phyloP scores from a whole-genome alignment of 2,888 invertebrate genomes.

The Capitulum mitella region DNA sequence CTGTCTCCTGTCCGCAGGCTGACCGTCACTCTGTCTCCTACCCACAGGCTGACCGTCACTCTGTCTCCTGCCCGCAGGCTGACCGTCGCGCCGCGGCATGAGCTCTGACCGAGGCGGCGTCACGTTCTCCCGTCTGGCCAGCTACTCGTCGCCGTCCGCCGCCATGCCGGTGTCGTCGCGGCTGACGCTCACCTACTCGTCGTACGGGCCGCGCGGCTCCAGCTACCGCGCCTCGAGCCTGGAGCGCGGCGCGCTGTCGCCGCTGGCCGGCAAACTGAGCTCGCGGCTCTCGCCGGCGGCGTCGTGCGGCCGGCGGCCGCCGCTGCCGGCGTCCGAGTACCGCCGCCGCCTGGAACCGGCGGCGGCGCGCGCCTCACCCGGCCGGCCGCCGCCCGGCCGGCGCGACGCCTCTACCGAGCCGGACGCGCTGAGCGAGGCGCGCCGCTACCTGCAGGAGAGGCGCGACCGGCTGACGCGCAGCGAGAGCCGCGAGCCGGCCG shows the following conservation, averaged over 20 bases:
- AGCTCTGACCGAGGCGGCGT: not conserved
- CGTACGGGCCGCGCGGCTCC: not conserved
- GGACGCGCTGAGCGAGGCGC: not conserved
- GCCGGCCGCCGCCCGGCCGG: not conserved
- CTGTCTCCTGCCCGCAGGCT: not conserved
- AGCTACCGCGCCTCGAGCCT: not conserved
- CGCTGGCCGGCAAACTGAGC: not conserved
- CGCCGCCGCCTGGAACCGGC: not conserved
- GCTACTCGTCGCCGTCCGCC: constrained; percentile 2
- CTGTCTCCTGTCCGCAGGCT: too few species aligned
- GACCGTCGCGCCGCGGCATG: not conserved
- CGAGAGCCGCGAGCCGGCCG: not conserved
- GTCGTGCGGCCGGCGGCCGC: not conserved
- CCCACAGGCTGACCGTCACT: not conserved
- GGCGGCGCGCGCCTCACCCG: not conserved
- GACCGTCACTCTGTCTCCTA: too few species aligned
- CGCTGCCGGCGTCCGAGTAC: not conserved
- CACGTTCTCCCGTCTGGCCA: not conserved
- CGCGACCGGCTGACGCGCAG: not conserved
- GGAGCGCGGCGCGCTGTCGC: not conserved
- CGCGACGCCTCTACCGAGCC: not conserved
- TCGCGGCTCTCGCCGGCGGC: not conserved
- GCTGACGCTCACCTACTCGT: not conserved
- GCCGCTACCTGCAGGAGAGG: constrained; percentile 2
- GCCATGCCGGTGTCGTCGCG: not conserved